Base-by-base conservation (phyloP, 2,888 invertebrate genomes). In the Trilocha varians region DNA sequence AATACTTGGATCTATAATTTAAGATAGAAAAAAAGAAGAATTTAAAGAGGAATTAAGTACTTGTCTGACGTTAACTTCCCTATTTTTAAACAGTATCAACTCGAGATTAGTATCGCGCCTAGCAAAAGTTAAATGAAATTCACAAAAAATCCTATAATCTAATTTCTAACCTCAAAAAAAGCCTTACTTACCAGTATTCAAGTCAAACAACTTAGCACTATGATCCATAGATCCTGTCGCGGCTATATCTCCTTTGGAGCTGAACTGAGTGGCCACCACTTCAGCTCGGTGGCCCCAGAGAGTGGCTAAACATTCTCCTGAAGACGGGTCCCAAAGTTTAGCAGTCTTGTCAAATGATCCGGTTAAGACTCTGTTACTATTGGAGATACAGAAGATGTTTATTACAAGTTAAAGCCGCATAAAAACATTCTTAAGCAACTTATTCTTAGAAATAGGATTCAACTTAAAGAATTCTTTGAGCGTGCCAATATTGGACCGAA, bases 261-360 rank as follows among this genome's bases (percentile, higher is more conserved):
- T 90, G 74, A 94, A 93, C 69, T 90, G 89, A 0, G 89, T 88
- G 0, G 88, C 88, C 34, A 93, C 92, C 41, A 92, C 89, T 74
- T 94, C 94, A 0, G 90, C 93, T 0, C 87, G 80, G 63, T 95
- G 94, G 0, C 95, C 95, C 77, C 90, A 88, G 39, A 94, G 79
- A 0, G 91, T 91, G 36, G 88, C 87, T 41, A 91, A 74, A 55
- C 92, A 92, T 32, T 88, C 85, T 0, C 92, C 93, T 0, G 87
- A 89, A 39, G 80, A 78, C 0, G 91, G 85, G 42, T 90, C 88
- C 95, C 94, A 95, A 33, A 95, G 77, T 55, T 89, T 89, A 1
- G 91, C 91, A 0, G 93, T 91, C 66, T 91, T 92, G 72, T 95
- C 95, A 59, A 94, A 93, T 1, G 94, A 94, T 3, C 92, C 93